Evolutionary conservation across 2,797 vertebrate genomes (phyloP).

Genomic region (Podarcis siculus): DNA sequence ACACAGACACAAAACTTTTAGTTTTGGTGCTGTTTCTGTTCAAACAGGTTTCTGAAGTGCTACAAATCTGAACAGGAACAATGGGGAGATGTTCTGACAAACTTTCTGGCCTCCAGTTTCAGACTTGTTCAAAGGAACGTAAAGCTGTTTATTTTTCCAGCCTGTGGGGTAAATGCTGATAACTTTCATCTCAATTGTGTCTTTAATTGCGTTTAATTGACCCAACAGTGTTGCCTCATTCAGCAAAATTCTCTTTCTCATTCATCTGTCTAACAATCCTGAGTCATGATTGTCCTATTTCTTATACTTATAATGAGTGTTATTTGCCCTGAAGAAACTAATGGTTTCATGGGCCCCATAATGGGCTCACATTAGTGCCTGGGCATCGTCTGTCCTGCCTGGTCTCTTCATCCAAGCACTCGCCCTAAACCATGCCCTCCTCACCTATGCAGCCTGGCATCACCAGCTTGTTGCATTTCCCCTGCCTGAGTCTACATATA

Average conservation of each 20-base stretch:
- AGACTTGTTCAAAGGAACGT: neutral
- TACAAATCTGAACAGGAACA: neutral
- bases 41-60: neutral
- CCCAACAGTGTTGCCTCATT: neutral
- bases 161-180: neutral
- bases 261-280: neutral
- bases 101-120: too few species aligned
- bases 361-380: too few species aligned
- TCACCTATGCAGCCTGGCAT: too few species aligned
- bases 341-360: neutral
- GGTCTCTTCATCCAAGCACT: too few species aligned
- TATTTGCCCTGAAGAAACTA: neutral
- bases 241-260: neutral
- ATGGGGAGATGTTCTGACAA: neutral
- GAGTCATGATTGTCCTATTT: neutral
- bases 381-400: too few species aligned
- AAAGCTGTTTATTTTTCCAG: neutral
- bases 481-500: neutral
- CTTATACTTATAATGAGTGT: neutral
- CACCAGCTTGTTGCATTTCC: too few species aligned
- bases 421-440: too few species aligned
- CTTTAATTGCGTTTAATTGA: neutral
- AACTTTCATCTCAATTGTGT: neutral
- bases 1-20: neutral
- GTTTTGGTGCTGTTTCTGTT: neutral